Conservation (phyloP, 2,797 vertebrate genomes). For the Chelmon rostratus region DNA sequence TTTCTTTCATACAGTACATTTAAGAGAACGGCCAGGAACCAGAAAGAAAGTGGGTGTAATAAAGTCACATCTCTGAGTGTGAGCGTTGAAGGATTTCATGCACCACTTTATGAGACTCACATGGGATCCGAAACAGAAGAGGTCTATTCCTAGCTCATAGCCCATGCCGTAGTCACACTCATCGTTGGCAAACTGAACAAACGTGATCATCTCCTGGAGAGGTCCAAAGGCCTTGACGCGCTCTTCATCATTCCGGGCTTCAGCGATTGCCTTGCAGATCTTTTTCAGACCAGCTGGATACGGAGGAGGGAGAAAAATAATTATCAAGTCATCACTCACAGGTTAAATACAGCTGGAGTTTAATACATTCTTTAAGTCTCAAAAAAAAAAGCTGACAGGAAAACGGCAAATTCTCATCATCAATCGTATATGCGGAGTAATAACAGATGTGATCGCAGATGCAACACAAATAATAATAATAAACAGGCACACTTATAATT, state of each 20-base stretch:
- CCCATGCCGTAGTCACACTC: slow-evolving; percentile 99
- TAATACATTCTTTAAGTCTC: background rate
- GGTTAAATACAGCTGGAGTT: background rate
- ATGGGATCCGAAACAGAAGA: slow-evolving; percentile 96
- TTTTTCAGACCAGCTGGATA: slow-evolving; percentile 90
- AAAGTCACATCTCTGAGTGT: background rate
- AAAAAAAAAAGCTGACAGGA: background rate
- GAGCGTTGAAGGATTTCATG: background rate
- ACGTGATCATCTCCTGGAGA: slow-evolving; percentile 96
- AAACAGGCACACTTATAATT: background rate
- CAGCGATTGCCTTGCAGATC: slow-evolving; percentile 93
- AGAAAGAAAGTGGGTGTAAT: background rate
- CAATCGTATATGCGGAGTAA: too few relatives aligned
- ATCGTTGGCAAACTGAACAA: slow-evolving; percentile 97
- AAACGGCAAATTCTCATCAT: too few relatives aligned
- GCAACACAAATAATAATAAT: background rate
- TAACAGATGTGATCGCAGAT: too few relatives aligned
- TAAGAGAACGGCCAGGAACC: background rate
- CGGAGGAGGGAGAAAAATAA: background rate
- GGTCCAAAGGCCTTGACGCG: slow-evolving; percentile 95
- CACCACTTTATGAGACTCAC: slow-evolving; percentile 84
- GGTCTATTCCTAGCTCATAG: slow-evolving; percentile 94
- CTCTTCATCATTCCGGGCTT: slow-evolving; percentile 90
- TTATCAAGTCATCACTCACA: background rate
- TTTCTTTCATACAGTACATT: background rate